Conservation (phyloP, 2,888 invertebrate species). For the Agrenia bidenticulata region DNA sequence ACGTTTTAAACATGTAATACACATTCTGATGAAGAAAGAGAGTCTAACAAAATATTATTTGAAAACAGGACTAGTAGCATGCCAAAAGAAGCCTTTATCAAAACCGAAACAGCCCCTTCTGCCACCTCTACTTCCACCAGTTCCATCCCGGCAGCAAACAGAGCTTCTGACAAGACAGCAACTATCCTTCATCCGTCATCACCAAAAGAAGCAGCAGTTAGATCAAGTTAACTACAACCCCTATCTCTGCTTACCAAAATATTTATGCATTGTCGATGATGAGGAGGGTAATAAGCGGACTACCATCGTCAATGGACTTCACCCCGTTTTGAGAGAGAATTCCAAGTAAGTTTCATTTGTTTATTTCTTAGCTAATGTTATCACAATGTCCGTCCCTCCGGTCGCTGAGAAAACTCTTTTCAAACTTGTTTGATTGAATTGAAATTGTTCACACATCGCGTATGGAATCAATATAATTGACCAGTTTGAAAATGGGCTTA, state of each 20-base stretch:
- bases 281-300: conserved; percentile 36
- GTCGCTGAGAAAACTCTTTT: no score
- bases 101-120: conserved; percentile 9
- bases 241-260: conserved; percentile 40
- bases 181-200: conserved; percentile 14
- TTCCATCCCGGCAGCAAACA: conserved; percentile 10
- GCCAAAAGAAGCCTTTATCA: conserved; percentile 16
- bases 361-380: no score
- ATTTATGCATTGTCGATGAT: conserved; percentile 35
- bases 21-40: no score
- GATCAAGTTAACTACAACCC: conserved; percentile 25
- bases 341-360: neutral
- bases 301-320: conserved; percentile 34
- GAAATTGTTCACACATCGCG: no score
- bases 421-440: no score
- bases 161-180: conserved; percentile 11
- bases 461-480: no score
- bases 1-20: no score
- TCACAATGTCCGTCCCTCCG: no score
- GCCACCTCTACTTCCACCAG: conserved; percentile 18
- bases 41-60: no score
- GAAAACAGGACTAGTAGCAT: conserved; percentile 20
- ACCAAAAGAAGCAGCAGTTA: conserved; percentile 6
- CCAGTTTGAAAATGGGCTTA: no score
- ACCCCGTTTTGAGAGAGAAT: conserved; percentile 29